phyloP scores from a whole-genome alignment of 2,113 vertebrate genomes.

The Etheostoma cragini region DNA sequence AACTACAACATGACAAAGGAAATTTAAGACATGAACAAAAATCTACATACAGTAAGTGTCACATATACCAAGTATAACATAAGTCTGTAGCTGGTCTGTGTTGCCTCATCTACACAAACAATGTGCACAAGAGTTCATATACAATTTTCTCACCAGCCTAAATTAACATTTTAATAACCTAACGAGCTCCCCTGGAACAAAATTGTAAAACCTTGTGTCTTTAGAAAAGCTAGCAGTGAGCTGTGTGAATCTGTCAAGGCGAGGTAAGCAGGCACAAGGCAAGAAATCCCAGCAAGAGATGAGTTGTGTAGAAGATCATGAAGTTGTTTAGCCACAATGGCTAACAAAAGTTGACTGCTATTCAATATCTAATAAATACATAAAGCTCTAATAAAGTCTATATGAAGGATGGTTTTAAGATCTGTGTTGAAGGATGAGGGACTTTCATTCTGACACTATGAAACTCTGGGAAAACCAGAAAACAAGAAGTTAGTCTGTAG shows the following conservation, averaged over 20 bases:
- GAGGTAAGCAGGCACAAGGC: background rate
- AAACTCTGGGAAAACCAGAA: constrained; percentile 23
- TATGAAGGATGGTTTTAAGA: constrained; percentile 6
- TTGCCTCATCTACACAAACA: background rate
- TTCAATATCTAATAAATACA: background rate
- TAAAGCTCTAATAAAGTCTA: background rate
- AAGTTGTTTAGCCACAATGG: background rate
- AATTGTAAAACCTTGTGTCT: background rate
- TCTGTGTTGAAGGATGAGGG: background rate
- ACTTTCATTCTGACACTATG: constrained; percentile 21
- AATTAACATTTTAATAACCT: background rate
- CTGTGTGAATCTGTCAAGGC: background rate
- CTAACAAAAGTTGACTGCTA: background rate
- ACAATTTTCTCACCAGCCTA: background rate
- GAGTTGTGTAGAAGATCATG: background rate
- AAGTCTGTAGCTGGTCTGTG: background rate
- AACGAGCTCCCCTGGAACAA: background rate
- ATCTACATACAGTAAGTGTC: background rate
- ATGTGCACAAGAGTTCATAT: background rate
- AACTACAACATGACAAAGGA: background rate
- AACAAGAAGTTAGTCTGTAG: constrained; percentile 6
- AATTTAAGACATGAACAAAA: background rate
- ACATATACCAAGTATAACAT: background rate
- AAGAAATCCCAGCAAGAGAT: background rate
- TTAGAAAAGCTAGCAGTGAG: constrained; percentile 3